Evolutionary conservation across 2,113 vertebrate species (phyloP).

Genomic region (Limanda limanda): DNA sequence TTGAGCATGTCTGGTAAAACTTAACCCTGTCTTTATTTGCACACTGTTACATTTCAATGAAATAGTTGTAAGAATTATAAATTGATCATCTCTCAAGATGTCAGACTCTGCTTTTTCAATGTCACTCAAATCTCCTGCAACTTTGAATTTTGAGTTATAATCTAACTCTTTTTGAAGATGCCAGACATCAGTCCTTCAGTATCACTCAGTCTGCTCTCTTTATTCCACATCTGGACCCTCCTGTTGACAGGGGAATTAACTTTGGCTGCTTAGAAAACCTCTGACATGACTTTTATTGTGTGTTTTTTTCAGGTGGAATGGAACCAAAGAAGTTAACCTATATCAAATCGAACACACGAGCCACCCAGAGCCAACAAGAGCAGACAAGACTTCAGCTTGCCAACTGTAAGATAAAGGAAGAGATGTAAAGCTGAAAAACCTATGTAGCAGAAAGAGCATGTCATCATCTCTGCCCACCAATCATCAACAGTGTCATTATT

Average conservation of each 20-base stretch:
- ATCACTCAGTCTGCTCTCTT: constrained; percentile 4
- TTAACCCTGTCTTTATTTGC: not conserved
- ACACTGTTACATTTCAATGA: not conserved
- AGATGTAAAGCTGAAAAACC: not conserved
- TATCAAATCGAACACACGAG: constrained; percentile 68
- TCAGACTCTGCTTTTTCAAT: not conserved
- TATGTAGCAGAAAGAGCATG: not conserved
- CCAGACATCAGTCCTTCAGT: constrained; percentile 19
- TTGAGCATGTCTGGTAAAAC: not conserved
- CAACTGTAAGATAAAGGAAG: constrained; percentile 68
- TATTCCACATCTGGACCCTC: constrained; percentile 12
- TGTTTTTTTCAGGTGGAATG: constrained; percentile 66
- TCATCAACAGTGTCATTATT: not conserved
- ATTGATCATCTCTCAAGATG: constrained; percentile 6
- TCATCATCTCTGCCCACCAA: not conserved
- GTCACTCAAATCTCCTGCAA: constrained; percentile 9
- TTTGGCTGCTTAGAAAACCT: constrained; percentile 1
- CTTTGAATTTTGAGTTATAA: constrained; percentile 35
- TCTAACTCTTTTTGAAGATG: constrained; percentile 27
- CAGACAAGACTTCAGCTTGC: constrained; percentile 73
- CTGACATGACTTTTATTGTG: constrained; percentile 28
- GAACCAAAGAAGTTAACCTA: constrained; percentile 77
- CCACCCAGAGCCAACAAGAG: constrained; percentile 66
- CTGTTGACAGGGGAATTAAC: not conserved
- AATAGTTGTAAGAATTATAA: constrained; percentile 10